phyloP scores from a whole-genome alignment of 2,113 vertebrate species.

The Mobula birostris region DNA sequence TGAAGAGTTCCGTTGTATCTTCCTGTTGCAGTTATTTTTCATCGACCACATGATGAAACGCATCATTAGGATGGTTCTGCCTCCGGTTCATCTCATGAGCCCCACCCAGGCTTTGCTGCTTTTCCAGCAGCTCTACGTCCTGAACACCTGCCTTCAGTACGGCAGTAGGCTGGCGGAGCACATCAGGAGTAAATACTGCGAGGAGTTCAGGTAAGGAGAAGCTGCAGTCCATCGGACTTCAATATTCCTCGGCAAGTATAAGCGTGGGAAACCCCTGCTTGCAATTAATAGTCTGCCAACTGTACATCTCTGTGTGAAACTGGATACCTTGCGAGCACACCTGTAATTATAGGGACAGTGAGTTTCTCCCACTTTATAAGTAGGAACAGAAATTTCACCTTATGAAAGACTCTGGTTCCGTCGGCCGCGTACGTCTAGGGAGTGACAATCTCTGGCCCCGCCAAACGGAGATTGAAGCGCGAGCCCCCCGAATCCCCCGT shows the following conservation, averaged over 20 bases:
- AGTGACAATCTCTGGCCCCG: no score
- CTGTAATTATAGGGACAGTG: neutral
- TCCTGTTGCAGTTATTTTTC: conserved; percentile 52
- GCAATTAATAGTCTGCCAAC: neutral
- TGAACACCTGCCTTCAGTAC: conserved; percentile 61
- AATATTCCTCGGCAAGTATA: neutral
- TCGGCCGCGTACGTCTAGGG: no score
- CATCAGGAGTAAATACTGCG: conserved; percentile 52
- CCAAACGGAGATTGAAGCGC: no score
- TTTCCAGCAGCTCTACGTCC: conserved; percentile 63
- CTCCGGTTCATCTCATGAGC: conserved; percentile 44
- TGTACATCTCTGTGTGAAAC: neutral
- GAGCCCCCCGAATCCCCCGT: no score
- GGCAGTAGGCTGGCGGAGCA: conserved; percentile 51
- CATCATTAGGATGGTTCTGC: conserved; percentile 53
- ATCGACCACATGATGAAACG: conserved; percentile 54
- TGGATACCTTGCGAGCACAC: neutral
- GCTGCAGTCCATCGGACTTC: neutral
- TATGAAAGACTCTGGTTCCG: no score
- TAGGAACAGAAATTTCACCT: neutral
- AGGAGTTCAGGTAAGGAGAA: conserved; percentile 65
- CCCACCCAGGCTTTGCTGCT: conserved; percentile 57
- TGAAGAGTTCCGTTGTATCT: conserved; percentile 46
- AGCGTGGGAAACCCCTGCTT: neutral
- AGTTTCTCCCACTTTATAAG: neutral